A percentile compares a stretch with the other conserved stretches of the same genome.
Conservation (phyloP, 2,113 vertebrate species). For the Scytalopus superciliaris region DNA sequence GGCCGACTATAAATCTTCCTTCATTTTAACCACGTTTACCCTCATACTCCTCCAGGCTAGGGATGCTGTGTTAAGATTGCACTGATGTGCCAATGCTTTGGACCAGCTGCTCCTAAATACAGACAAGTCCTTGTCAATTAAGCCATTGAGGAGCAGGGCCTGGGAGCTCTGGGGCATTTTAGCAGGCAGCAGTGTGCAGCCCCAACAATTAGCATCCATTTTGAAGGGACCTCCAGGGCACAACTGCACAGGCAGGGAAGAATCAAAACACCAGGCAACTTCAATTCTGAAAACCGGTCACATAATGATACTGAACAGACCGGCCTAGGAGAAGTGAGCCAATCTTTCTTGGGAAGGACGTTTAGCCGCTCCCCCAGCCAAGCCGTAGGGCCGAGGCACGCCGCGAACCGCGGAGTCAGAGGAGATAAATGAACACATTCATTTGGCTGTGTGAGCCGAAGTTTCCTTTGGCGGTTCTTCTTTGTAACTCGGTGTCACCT, state of each 20-base stretch:
- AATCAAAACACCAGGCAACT: constrained; percentile 82
- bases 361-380: constrained; percentile 32
- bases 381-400: constrained; percentile 49
- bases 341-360: constrained; percentile 64
- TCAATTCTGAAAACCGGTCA: constrained; percentile 77
- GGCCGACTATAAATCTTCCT: constrained; percentile 96
- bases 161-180: constrained; percentile 86
- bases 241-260: constrained; percentile 84
- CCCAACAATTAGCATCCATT: constrained; percentile 98
- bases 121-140: constrained; percentile 99
- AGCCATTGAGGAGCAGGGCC: constrained; percentile 95
- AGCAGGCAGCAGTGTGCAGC: constrained; percentile 89
- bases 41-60: constrained; percentile 83
- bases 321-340: constrained; percentile 73
- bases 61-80: constrained; percentile 94
- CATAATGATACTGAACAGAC: constrained; percentile 81
- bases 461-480: constrained; percentile 76
- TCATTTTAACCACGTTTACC: constrained; percentile 93
- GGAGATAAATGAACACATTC: constrained; percentile 85
- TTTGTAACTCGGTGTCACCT: constrained; percentile 86
- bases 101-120: constrained; percentile 99
- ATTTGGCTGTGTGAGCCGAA: constrained; percentile 68
- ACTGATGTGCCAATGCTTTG: constrained; percentile 93
- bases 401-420: neutral
- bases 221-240: constrained; percentile 90